Evolutionary conservation across 2,888 invertebrate genomes (phyloP), one percentile per base, ranked within the genome.

Genomic region (Drosophila pegasa): DNA sequence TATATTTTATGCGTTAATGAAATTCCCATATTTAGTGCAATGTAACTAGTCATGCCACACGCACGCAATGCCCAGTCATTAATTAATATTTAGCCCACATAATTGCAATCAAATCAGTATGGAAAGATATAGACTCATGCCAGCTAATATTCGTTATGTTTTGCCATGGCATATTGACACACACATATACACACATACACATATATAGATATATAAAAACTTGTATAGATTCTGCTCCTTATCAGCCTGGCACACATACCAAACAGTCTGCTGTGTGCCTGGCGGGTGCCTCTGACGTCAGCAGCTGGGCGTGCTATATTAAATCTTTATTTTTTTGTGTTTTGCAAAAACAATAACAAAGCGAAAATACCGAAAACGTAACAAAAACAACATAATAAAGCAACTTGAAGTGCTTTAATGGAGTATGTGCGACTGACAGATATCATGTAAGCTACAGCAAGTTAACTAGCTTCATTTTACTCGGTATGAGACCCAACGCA

Each of bases 231-330:
- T 80, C 65, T 64, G 54, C 54, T 55, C 56, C 85, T 88, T 82
- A 88, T 87, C 81, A 87, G 65, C 41, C 43, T n/a, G 9, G 18
- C 52, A 52, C 52, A 62, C 74, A 74, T 62, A 61, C 50, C 63
- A 51, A 45, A 63, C 27, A 29, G 33, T 40, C 58, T 37, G 75
- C 47, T 41, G 58, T 14, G 50, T 45, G 27, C 27, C 27, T 27
- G 52, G 37, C 59, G 58, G 62, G 40, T 41, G 70, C 66, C 64
- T 68, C 63, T 83, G 82, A 83, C 82, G 88, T 85, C 70, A 82
- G 87, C 89, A 70, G n/a, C 14, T 47, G 18, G 58, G 64, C 37
- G 58, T 38, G 72, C 52, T 82, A 63, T 83, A 88, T 88, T 80
- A 67, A 72, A 88, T 88, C 68, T 67, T 55, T 75, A 47, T 75